Evolutionary conservation across 2,113 vertebrate species (phyloP).

Genomic region (Phoxinus phoxinus): DNA sequence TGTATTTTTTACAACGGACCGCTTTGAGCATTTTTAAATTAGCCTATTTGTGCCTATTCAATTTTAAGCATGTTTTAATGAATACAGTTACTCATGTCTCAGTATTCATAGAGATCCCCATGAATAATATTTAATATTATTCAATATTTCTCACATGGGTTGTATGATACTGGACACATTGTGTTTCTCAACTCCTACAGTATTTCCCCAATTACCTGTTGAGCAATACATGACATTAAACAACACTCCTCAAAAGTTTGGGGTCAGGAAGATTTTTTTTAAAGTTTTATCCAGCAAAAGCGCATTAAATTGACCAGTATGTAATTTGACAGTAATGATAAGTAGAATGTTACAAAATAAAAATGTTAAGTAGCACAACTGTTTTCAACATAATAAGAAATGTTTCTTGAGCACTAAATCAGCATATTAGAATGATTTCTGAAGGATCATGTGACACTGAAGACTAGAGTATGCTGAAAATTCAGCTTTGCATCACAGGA

Average conservation of each 20-base stretch:
- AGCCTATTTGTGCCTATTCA: neutral
- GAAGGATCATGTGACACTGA: neutral
- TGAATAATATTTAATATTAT: neutral
- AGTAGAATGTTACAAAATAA: neutral
- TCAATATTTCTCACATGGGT: conserved; percentile 8
- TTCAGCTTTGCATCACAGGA: neutral
- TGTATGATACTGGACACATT: neutral
- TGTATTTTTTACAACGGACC: neutral
- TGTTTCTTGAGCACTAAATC: neutral
- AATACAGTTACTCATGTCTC: neutral
- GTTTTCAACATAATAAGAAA: neutral
- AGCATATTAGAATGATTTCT: neutral
- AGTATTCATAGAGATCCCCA: neutral
- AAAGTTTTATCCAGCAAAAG: neutral
- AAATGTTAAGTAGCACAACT: neutral
- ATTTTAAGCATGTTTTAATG: conserved; percentile 19
- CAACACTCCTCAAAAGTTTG: neutral
- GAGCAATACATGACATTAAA: neutral
- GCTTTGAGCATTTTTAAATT: neutral
- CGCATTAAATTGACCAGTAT: neutral
- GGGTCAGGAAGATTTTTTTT: neutral
- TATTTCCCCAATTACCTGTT: neutral
- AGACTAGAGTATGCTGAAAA: neutral
- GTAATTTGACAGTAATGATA: neutral
- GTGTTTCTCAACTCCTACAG: neutral